Evolutionary conservation across 2,797 vertebrate genomes (phyloP).

Genomic region (Heterohyrax brucei): DNA sequence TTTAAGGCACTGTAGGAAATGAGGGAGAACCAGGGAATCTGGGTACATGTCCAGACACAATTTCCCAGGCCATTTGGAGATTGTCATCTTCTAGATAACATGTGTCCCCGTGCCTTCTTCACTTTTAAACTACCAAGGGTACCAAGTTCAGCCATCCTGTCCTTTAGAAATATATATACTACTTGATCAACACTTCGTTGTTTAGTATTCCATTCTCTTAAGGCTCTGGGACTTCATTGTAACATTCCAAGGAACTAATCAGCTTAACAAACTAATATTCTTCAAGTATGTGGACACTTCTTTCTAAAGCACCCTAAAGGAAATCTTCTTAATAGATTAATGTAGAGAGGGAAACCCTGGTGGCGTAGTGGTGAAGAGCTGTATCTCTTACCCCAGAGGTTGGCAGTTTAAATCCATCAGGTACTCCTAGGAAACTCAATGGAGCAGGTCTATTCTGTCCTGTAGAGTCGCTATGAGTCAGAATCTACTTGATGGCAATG

Average conservation of each 20-base stretch:
- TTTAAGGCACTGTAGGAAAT: neutral
- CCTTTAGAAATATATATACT: neutral
- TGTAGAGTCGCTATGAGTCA: too few relatives aligned
- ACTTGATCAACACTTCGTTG: neutral
- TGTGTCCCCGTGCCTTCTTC: neutral
- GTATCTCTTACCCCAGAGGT: too few relatives aligned
- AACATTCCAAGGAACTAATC: neutral
- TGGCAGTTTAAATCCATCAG: too few relatives aligned
- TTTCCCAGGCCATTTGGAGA: neutral
- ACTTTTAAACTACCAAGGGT: neutral
- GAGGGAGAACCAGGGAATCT: neutral
- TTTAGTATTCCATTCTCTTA: neutral
- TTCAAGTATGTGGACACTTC: neutral
- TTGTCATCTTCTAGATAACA: neutral
- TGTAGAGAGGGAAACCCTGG: neutral
- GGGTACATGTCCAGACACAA: neutral
- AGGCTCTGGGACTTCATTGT: neutral
- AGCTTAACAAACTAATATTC: conserved; percentile 15
- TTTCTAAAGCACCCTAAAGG: neutral
- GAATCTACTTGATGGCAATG: too few relatives aligned
- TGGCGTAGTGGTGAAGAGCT: too few relatives aligned
- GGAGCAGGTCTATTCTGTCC: too few relatives aligned
- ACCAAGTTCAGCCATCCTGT: neutral
- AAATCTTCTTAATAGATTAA: neutral
- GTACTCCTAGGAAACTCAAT: too few relatives aligned